Conservation (phyloP, 2,888 invertebrate genomes). For the Protonemura montana region DNA sequence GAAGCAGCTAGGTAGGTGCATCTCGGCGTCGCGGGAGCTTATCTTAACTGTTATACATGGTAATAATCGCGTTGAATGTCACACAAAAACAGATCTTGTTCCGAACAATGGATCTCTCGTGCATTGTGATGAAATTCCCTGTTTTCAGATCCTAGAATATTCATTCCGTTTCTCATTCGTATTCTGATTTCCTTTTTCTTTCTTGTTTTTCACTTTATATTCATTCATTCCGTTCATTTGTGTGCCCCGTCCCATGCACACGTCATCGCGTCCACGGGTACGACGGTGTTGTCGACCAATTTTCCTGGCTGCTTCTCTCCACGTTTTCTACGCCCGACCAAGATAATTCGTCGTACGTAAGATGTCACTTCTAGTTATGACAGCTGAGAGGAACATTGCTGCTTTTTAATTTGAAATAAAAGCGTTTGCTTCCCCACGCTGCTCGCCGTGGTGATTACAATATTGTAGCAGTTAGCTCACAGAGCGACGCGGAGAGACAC, state of each 20-base stretch:
- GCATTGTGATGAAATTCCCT: constrained; percentile 25
- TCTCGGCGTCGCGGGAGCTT: neutral
- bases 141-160: neutral
- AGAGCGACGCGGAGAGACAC: neutral
- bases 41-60: constrained; percentile 12
- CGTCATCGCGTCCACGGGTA: too few relatives aligned
- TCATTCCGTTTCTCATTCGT: constrained; percentile 12
- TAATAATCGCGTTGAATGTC: neutral
- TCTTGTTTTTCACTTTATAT: constrained; percentile 7
- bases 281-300: neutral
- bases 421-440: neutral
- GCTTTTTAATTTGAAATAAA: constrained; percentile 47
- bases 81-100: neutral
- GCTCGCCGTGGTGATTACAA: neutral
- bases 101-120: neutral
- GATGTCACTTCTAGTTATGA: constrained; percentile 17
- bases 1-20: neutral
- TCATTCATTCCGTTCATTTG: constrained; percentile 7
- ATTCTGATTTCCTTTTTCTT: constrained; percentile 9
- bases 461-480: neutral
- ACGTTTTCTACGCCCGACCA: neutral
- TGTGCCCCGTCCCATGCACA: neutral
- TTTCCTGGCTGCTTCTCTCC: neutral
- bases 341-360: constrained; percentile 17
- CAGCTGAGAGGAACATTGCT: constrained; percentile 34